A percentile compares a stretch with the other conserved stretches of the same genome.
These are phyloP conservation scores for Brachionus manjavacas DNA, from an alignment of 1,140 invertebrate genomes.

Conservation along the genomic window DNA sequence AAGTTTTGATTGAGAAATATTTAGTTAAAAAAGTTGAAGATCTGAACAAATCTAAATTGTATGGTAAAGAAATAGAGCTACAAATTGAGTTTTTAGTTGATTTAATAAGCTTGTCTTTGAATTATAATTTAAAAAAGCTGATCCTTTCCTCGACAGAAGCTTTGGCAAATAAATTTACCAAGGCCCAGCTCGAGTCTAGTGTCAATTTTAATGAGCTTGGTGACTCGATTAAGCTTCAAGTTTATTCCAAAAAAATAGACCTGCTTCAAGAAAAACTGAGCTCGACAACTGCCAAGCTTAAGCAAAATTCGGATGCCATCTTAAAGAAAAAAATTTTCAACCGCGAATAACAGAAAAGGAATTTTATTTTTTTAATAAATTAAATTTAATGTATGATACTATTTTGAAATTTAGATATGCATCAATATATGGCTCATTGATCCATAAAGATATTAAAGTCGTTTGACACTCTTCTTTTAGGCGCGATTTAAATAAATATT, in stretches of 20 bases:
- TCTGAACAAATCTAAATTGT: neutral
- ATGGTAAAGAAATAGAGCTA: neutral
- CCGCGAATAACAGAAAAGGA: neutral
- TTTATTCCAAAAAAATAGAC: neutral
- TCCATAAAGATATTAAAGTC: neutral
- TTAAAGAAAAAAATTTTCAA: neutral
- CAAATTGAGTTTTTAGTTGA: neutral
- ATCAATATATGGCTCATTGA: neutral
- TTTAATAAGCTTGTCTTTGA: neutral
- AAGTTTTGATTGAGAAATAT: neutral
- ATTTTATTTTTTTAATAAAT: slow-evolving; percentile 17
- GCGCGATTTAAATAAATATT: neutral
- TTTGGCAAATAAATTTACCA: neutral
- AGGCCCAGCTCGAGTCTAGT: neutral
- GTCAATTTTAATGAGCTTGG: neutral
- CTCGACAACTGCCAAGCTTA: neutral
- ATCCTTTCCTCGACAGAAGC: neutral
- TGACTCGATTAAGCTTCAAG: neutral
- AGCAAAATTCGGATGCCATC: neutral
- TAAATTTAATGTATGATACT: neutral
- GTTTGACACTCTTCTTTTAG: neutral
- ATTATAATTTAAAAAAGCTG: neutral
- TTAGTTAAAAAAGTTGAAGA: neutral
- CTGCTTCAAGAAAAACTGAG: neutral
- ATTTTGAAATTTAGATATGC: slow-evolving; percentile 12